Evolutionary conservation across 2,113 vertebrate species (phyloP).

Genomic region (Coryphaenoides rupestris): DNA sequence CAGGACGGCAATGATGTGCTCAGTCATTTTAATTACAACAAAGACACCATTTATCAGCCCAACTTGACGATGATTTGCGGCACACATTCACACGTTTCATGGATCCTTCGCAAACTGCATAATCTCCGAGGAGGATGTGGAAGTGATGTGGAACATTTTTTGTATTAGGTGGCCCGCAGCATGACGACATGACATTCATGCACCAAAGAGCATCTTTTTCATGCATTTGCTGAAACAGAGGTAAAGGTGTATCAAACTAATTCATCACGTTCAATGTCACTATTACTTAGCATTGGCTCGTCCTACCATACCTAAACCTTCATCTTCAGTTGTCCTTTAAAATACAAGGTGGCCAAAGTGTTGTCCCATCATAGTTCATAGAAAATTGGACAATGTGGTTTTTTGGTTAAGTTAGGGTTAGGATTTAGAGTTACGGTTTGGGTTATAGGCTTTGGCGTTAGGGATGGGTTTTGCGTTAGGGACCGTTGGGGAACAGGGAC

Average conservation of each 20-base stretch:
- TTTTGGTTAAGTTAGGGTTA: too few relatives aligned
- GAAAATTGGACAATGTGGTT: too few relatives aligned
- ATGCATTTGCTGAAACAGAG: slow-evolving; percentile 4
- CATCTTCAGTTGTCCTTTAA: too few relatives aligned
- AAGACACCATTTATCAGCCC: slow-evolving; percentile 25
- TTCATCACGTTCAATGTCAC: background rate
- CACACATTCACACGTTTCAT: slow-evolving; percentile 50
- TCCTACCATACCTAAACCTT: too few relatives aligned
- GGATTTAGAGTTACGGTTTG: too few relatives aligned
- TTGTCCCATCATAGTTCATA: too few relatives aligned
- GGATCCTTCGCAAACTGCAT: slow-evolving; percentile 39
- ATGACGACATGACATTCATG: slow-evolving; percentile 62
- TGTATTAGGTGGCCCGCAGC: slow-evolving; percentile 58
- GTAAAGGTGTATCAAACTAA: slow-evolving; percentile 11
- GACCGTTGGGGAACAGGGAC: too few relatives aligned
- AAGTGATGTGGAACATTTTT: slow-evolving; percentile 60
- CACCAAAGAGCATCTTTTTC: slow-evolving; percentile 39
- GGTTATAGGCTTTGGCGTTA: too few relatives aligned
- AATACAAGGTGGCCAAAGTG: too few relatives aligned
- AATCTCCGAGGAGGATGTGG: slow-evolving; percentile 51
- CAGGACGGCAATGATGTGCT: slow-evolving; percentile 26
- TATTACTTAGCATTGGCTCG: too few relatives aligned
- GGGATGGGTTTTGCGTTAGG: too few relatives aligned
- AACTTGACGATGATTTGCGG: slow-evolving; percentile 37
- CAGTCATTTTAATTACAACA: slow-evolving; percentile 22